Evolutionary conservation across 2,113 vertebrate genomes (phyloP).

Genomic region (Entelurus aequoreus): DNA sequence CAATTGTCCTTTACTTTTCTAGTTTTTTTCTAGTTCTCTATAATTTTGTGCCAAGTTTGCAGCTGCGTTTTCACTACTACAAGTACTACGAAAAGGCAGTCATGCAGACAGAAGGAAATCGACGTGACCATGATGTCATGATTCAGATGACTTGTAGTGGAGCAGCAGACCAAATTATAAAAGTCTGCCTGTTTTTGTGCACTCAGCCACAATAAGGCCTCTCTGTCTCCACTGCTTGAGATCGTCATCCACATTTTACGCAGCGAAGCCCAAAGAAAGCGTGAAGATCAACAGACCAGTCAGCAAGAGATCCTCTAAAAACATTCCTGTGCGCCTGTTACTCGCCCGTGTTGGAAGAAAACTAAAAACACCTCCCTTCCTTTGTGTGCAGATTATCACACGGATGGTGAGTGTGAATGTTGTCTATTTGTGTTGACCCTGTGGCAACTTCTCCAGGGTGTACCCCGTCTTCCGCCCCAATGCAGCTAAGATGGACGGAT

Average conservation of each 20-base stretch:
- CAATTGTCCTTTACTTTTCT: too few relatives aligned
- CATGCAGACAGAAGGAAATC: neutral
- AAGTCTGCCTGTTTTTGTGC: neutral
- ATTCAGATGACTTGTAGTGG: constrained; percentile 38
- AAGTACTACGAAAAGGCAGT: neutral
- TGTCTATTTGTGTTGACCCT: neutral
- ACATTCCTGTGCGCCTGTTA: neutral
- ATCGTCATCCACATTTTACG: constrained; percentile 22
- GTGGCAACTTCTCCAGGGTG: too few relatives aligned
- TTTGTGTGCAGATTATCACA: constrained; percentile 11
- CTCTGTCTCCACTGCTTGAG: constrained; percentile 26
- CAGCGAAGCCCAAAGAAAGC: constrained; percentile 9
- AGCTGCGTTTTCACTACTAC: constrained; percentile 11
- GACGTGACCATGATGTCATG: constrained; percentile 53
- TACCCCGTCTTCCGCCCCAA: too few relatives aligned
- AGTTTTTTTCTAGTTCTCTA: too few relatives aligned
- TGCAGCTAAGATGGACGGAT: too few relatives aligned
- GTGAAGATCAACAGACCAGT: constrained; percentile 13
- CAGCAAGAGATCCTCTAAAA: neutral
- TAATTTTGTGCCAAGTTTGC: too few relatives aligned
- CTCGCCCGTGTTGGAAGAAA: neutral
- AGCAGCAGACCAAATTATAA: constrained; percentile 28
- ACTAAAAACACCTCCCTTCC: constrained; percentile 8
- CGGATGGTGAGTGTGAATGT: constrained; percentile 1
- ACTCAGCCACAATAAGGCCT: constrained; percentile 34